Percentiles rank a stretch among this genome's conserved stretches.
phyloP scores from a whole-genome alignment of 2,113 vertebrate genomes.

The Fukomys damarensis region DNA sequence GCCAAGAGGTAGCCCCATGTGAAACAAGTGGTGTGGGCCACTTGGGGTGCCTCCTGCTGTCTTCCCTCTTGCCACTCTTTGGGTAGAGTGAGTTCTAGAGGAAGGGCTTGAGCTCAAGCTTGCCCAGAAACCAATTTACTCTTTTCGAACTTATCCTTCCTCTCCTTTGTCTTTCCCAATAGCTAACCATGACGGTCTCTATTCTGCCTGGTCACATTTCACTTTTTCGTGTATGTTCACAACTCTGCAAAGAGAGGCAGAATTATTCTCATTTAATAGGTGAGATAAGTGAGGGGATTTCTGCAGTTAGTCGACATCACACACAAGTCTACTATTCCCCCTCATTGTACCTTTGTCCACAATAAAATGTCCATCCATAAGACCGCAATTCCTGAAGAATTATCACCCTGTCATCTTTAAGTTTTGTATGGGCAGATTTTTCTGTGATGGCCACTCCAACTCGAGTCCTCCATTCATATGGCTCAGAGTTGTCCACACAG shows the following conservation, averaged over 20 bases:
- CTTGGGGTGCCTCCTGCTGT: slow-evolving; percentile 34
- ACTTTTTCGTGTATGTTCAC: neutral
- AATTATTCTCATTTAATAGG: neutral
- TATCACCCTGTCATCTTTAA: neutral
- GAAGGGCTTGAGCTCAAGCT: slow-evolving; percentile 50
- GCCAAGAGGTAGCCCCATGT: neutral
- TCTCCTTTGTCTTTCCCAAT: neutral
- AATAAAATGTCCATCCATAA: neutral
- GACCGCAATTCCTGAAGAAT: neutral
- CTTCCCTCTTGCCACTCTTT: neutral
- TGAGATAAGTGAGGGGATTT: neutral
- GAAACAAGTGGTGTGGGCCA: slow-evolving; percentile 56
- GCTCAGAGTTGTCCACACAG: fast-evolving
- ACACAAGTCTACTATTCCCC: neutral
- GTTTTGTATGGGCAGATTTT: neutral
- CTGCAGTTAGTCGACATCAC: neutral
- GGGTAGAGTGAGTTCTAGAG: slow-evolving; percentile 13
- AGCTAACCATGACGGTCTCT: neutral
- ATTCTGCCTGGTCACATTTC: neutral
- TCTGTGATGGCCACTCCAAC: neutral
- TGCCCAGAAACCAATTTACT: neutral
- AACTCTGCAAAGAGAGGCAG: neutral
- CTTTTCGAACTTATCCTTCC: neutral
- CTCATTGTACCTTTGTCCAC: too few species aligned
- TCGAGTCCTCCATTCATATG: fast-evolving